Conservation (phyloP, 2,113 vertebrate genomes). For the Psilopogon haemacephalus region DNA sequence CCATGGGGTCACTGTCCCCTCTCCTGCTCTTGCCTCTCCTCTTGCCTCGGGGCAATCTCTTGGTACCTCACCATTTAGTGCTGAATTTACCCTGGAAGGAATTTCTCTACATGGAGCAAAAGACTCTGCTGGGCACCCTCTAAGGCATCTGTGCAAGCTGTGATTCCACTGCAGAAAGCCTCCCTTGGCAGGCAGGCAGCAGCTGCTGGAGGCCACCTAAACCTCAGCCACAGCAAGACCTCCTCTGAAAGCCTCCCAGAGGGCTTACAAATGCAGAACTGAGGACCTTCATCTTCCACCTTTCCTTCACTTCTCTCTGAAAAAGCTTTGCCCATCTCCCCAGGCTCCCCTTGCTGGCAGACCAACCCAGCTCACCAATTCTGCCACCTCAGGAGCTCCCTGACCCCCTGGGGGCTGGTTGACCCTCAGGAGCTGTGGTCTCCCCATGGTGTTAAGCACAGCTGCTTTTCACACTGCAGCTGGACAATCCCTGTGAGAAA, state of each 20-base stretch:
- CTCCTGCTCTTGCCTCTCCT: accelerated
- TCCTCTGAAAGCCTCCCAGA: not conserved
- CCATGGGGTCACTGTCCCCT: accelerated
- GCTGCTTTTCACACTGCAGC: not conserved
- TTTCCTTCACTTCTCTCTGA: accelerated
- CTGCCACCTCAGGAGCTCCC: not conserved
- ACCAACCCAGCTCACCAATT: accelerated
- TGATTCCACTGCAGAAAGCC: accelerated
- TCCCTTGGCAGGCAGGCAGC: too few relatives aligned
- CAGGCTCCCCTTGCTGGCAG: not conserved
- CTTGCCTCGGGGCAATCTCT: accelerated
- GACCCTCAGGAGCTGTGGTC: not conserved
- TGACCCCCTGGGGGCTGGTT: not conserved
- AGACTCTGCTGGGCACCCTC: accelerated
- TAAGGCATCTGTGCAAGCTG: accelerated
- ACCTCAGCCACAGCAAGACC: accelerated
- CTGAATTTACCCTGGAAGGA: not conserved
- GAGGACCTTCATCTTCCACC: not conserved
- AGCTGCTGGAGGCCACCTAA: accelerated
- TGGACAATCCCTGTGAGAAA: accelerated
- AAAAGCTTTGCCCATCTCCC: accelerated
- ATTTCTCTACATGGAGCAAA: accelerated
- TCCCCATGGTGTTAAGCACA: accelerated
- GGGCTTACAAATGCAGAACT: accelerated
- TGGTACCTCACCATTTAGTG: accelerated